These are phyloP conservation scores for Nyctibius grandis DNA, from an alignment of 2,797 vertebrate genomes.

Conservation along the genomic window DNA sequence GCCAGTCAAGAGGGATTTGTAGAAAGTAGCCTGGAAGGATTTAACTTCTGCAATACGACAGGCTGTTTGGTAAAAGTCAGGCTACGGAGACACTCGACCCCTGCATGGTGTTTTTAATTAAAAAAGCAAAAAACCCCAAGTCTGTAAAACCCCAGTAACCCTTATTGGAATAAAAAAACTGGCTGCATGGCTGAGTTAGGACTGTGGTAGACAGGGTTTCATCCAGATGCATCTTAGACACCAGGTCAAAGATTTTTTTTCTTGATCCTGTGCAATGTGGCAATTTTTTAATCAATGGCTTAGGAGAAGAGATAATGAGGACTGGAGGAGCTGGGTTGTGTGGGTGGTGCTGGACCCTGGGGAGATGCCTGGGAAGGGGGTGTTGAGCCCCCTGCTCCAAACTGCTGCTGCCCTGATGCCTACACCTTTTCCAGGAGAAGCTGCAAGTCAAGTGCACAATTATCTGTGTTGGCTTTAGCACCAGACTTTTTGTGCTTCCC, in stretches of 20 bases:
- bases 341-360: background rate
- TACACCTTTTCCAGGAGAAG: background rate
- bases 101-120: background rate
- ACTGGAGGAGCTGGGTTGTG: fast-evolving
- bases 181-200: background rate
- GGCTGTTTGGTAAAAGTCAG: background rate
- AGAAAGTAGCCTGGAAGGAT: background rate
- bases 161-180: background rate
- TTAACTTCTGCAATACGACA: background rate
- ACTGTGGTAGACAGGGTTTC: background rate
- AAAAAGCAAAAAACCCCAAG: background rate
- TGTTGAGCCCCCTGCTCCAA: background rate
- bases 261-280: fast-evolving
- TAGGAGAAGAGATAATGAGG: background rate
- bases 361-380: background rate
- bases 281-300: background rate
- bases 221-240: background rate
- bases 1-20: background rate
- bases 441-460: background rate
- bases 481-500: background rate
- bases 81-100: fast-evolving
- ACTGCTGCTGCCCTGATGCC: background rate
- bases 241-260: background rate
- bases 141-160: background rate
- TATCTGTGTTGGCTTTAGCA: background rate